These are phyloP conservation scores for Colaptes auratus DNA, from an alignment of 2,113 vertebrate genomes.

Conservation along the genomic window DNA sequence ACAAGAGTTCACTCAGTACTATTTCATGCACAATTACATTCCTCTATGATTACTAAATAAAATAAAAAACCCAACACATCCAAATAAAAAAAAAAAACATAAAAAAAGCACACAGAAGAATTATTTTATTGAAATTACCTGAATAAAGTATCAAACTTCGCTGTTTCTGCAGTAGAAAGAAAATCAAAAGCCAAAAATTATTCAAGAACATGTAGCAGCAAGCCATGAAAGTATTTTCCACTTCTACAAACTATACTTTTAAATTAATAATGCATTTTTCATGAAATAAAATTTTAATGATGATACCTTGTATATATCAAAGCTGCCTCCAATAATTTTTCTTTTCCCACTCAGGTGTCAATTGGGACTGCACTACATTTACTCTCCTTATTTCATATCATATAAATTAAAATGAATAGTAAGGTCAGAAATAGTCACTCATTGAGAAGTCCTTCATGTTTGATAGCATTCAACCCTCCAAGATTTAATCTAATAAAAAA, in stretches of 20 bases:
- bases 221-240: neutral
- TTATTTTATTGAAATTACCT: neutral
- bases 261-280: neutral
- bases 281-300: neutral
- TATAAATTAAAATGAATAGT: neutral
- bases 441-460: neutral
- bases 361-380: neutral
- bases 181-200: neutral
- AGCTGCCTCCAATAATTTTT: neutral
- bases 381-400: neutral
- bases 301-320: neutral
- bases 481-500: neutral
- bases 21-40: neutral
- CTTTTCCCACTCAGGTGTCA: neutral
- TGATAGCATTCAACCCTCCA: neutral
- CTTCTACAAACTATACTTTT: neutral
- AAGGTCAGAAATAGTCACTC: neutral
- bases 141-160: neutral
- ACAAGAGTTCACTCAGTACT: neutral
- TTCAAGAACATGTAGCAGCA: neutral
- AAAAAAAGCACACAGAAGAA: neutral
- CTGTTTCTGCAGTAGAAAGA: neutral
- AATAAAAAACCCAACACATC: neutral
- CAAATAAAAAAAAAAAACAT: neutral
- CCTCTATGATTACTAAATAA: neutral